Conservation (phyloP, 2,797 vertebrate genomes). For the Enteromius viviparus region DNA sequence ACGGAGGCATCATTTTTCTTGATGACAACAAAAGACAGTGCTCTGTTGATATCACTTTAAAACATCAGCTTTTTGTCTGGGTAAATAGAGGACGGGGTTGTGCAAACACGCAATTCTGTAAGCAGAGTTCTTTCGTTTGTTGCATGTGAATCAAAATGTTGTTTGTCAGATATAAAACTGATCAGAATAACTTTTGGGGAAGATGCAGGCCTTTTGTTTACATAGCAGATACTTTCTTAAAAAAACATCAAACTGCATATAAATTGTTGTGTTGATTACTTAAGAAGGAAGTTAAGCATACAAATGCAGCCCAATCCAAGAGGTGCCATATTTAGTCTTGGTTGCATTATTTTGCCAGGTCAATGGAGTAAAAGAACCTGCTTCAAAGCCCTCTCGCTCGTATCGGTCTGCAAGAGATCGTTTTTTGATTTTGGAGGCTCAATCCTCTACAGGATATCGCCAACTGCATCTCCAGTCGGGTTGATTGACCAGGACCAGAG, state of each 20-base stretch:
- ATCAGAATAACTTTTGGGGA: not conserved
- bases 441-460: constrained; percentile 60
- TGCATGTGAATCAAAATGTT: constrained; percentile 28
- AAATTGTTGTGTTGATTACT: constrained; percentile 15
- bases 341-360: constrained; percentile 11
- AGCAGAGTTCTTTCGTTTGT: constrained; percentile 4
- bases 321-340: constrained; percentile 13
- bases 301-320: not conserved
- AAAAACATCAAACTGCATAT: not conserved
- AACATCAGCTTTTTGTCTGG: constrained; percentile 46
- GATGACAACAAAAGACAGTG: constrained; percentile 69
- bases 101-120: constrained; percentile 22
- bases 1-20: constrained; percentile 77
- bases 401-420: constrained; percentile 45
- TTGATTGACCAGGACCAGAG: constrained; percentile 63
- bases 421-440: constrained; percentile 58
- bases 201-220: constrained; percentile 12
- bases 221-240: constrained; percentile 2
- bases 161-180: constrained; percentile 15
- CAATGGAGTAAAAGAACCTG: not conserved
- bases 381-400: not conserved
- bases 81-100: constrained; percentile 39
- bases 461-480: constrained; percentile 59
- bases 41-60: constrained; percentile 55
- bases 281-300: constrained; percentile 1